Conservation (phyloP, 1,140 invertebrate species). For the Bilobella aurantiaca region DNA sequence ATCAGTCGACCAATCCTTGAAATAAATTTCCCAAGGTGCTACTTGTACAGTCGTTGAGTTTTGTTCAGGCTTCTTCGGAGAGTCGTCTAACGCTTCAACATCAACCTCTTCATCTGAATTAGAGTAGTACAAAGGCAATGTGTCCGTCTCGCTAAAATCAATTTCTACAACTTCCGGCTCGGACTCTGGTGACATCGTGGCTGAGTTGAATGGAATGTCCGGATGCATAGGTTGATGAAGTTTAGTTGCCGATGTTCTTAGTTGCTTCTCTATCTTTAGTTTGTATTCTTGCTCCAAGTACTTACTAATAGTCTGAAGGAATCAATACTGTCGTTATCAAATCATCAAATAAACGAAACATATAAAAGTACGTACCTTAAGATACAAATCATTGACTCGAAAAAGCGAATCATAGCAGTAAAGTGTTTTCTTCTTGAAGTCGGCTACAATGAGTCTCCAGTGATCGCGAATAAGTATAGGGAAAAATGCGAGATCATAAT, state of each 20-base stretch:
- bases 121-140: not conserved
- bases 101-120: not conserved
- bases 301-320: not conserved
- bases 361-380: not conserved
- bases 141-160: not conserved
- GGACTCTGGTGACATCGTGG: not conserved
- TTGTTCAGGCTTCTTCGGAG: not conserved
- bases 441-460: conserved; percentile 3
- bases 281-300: not conserved
- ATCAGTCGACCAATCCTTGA: not conserved
- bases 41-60: not conserved
- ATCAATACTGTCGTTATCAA: not conserved
- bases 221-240: not conserved
- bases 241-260: too few species aligned
- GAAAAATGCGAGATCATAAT: conserved; percentile 8
- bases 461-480: not conserved
- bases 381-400: not conserved
- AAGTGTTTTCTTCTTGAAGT: not conserved
- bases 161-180: not conserved
- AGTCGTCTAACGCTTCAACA: not conserved
- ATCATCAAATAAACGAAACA: not conserved
- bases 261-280: not conserved
- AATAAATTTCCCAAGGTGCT: not conserved
- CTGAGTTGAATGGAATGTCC: not conserved
- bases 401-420: not conserved